Base-by-base conservation (phyloP, 2,797 vertebrate genomes). In the Esox masquinongy region DNA sequence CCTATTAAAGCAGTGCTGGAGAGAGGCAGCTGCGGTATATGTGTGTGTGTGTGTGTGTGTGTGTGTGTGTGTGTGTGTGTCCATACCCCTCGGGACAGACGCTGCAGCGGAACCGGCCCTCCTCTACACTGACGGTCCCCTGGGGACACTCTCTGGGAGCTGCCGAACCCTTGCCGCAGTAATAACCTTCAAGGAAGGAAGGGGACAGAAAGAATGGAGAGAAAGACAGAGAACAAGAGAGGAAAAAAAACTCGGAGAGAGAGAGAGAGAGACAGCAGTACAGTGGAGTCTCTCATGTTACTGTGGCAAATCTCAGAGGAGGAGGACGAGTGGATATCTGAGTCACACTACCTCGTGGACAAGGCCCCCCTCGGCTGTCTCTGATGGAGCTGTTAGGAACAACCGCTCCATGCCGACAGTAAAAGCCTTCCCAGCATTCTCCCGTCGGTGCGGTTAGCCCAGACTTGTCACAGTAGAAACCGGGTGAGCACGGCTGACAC, bases 21-120 rank as follows among this genome's bases (percentile, higher is more conserved):
- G 56, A 24, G 22, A 61, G 22, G n/a, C 24, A 1, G 9, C 56
- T 4, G 39, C 17, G 4, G 17, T 26, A n/a, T 34, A 15, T 68
- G 36, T 67, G 31, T 69, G 66, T 22, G 22, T 39, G 50, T 22
- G 22, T 39, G 14, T 43, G 50, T 22, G 36, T 36, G 26, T 67
- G 51, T 36, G 50, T 29, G 68, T 31, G 5, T 22, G 24, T 19
- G 19, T n/a, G 50, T 43, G 50, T 67, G 34, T 84, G 56, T 56
- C 64, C 76, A 17, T 93, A 99, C 96, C 97, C 97, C 59, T 88
- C 73, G 47, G 95, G 94, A 88, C 97, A 99, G 47, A 85, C 82
- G 26, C 87, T 92, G 83, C 97, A 99, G 88, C 82, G 93, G 86
- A 82, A 79, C 82, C 86, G 93, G 77, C 93, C 85, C 17, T 90